Evolutionary conservation across 1,140 invertebrate genomes (phyloP).

Genomic region (Periplaneta americana): DNA sequence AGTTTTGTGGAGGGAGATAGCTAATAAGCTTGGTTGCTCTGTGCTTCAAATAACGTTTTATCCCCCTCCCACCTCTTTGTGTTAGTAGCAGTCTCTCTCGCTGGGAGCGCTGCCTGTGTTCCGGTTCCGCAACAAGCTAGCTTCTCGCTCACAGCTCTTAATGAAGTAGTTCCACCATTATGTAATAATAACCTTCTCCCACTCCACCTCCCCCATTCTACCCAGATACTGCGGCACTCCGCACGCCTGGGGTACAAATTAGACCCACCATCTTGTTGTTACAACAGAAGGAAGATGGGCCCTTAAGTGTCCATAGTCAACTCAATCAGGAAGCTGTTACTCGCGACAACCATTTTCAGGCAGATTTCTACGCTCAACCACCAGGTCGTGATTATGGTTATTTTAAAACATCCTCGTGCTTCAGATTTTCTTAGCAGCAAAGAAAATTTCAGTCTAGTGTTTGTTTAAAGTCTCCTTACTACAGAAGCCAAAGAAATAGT

Average conservation of each 20-base stretch:
- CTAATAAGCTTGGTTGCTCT: neutral
- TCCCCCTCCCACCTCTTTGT: too few relatives aligned
- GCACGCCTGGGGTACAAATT: neutral
- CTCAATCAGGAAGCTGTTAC: neutral
- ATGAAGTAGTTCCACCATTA: neutral
- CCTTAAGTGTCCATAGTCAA: neutral
- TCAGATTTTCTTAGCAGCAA: too few relatives aligned
- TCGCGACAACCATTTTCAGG: neutral
- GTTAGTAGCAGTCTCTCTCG: neutral
- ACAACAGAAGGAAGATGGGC: neutral
- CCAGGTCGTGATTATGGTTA: too few relatives aligned
- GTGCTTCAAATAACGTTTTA: too few relatives aligned
- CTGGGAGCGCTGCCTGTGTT: neutral
- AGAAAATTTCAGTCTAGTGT: too few relatives aligned
- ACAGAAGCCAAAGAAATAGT: too few relatives aligned
- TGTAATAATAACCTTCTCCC: neutral
- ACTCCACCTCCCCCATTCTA: neutral
- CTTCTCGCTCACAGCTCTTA: neutral
- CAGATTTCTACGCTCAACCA: too few relatives aligned
- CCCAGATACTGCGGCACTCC: neutral
- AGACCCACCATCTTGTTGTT: neutral
- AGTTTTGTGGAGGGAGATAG: neutral
- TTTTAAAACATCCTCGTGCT: too few relatives aligned
- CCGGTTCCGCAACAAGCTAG: neutral
- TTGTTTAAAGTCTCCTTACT: too few relatives aligned